phyloP scores from a whole-genome alignment of 1,140 invertebrate genomes.

The Portunus trituberculatus region DNA sequence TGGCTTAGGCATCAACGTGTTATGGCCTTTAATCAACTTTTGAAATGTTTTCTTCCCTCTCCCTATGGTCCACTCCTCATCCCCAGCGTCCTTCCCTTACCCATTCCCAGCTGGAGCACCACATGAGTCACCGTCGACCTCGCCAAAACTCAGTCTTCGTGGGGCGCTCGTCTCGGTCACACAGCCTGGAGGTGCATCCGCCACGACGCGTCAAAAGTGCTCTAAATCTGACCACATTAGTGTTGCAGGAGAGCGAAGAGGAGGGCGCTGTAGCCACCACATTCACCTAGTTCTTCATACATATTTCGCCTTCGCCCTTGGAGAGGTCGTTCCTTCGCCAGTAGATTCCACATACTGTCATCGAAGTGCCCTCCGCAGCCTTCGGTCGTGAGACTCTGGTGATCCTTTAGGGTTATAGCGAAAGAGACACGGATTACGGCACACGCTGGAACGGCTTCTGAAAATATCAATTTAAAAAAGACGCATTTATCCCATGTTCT shows the following conservation, averaged over 20 bases:
- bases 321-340: neutral
- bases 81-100: constrained; percentile 11
- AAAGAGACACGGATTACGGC: neutral
- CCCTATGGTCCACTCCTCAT: neutral
- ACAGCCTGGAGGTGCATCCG: constrained; percentile 68
- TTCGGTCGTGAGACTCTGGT: neutral
- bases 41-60: neutral
- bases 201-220: constrained; percentile 70
- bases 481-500: neutral
- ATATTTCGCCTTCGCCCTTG: neutral
- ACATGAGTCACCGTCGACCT: constrained; percentile 36
- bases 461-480: neutral
- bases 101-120: constrained; percentile 52
- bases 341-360: neutral
- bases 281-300: constrained; percentile 43
- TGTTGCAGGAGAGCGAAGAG: constrained; percentile 72
- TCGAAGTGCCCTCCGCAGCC: neutral
- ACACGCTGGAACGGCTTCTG: neutral
- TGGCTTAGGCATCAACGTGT: neutral
- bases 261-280: constrained; percentile 68
- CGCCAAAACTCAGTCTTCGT: constrained; percentile 75
- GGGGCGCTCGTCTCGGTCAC: constrained; percentile 56
- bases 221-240: constrained; percentile 69
- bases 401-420: neutral
- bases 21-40: neutral